Base-by-base conservation (phyloP, 2,113 vertebrate genomes). In the Jacana jacana region DNA sequence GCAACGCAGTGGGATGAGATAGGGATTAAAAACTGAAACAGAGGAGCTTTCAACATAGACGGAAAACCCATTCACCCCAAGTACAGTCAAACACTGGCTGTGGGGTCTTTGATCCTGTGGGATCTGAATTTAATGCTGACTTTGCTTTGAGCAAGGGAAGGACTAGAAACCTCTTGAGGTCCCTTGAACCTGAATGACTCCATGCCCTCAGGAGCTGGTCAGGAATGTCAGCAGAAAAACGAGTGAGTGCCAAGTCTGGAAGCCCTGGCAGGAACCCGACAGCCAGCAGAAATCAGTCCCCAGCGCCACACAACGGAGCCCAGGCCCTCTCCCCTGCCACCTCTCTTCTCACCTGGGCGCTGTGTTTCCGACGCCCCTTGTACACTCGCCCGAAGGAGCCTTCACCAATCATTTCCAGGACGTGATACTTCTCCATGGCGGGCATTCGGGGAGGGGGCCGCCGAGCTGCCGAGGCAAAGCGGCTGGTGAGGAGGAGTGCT, bases 361-460 rank as follows among this genome's bases (percentile, higher is more conserved):
- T 99, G 89, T 97, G 98, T 68, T 96, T 99, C 88, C 97, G 98
- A 19, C 99, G 99, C 42, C 99, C 99, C 95, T 99, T 99, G 96
- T 99, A 98, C 68, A 99, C 99, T 14, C 98, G 98, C 31, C 99
- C 99, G 44, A 99, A 99, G 33, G 99, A 99, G 28, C 99, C 99
- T 92, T 99, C 99, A 30, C 99, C 99, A 70, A 99, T 99, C 97
- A 99, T 91, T 88, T 99, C 98, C 97, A 99, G 90, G 19, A 99
- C 97, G 31, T 99, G 99, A 94, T 99, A 99, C 20, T 86, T 97
- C 82, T 99, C 98, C 99, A 99, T 99, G 6, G 23, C 12, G 63
- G 64, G 35, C 30, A 17, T n/a, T 46, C 75, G 48, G 58, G 60
- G 39, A 42, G 8, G 25, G 10, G 27, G 28, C 27, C 25, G 12